phyloP scores from a whole-genome alignment of 2,888 invertebrate species.

The Tortricodes alternella region DNA sequence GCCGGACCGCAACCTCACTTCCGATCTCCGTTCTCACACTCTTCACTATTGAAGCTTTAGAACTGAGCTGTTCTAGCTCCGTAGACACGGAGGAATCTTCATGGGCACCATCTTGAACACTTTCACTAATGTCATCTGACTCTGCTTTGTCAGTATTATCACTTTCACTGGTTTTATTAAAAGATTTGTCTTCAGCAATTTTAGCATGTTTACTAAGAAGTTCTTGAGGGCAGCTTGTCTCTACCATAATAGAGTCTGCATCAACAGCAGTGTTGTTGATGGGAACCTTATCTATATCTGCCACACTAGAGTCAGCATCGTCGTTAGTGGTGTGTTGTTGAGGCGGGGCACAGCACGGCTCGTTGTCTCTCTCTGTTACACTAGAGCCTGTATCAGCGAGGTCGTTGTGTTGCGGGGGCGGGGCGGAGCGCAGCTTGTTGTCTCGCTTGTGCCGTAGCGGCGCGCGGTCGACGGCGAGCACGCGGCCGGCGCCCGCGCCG shows the following conservation, averaged over 20 bases:
- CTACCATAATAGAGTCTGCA: background rate
- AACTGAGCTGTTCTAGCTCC: too few relatives aligned
- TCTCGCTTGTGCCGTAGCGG: conserved; percentile 92
- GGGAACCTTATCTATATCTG: background rate
- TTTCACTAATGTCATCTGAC: too few relatives aligned
- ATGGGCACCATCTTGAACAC: too few relatives aligned
- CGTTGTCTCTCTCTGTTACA: background rate
- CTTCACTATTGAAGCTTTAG: background rate
- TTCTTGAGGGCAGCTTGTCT: background rate
- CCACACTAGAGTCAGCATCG: background rate
- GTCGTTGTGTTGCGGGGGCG: conserved; percentile 19
- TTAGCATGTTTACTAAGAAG: too few relatives aligned
- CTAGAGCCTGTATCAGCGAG: background rate
- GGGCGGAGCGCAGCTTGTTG: conserved; percentile 48
- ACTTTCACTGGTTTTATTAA: too few relatives aligned
- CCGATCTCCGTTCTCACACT: background rate
- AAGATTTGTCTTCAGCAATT: too few relatives aligned
- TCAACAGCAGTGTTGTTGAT: background rate
- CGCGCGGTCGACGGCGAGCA: conserved; percentile 90
- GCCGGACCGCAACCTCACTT: conserved; percentile 75
- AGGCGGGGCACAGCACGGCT: too few relatives aligned
- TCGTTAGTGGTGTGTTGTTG: background rate
- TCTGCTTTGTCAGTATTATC: too few relatives aligned
- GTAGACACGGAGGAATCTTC: too few relatives aligned
- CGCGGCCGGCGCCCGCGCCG: conserved; percentile 73